A percentile compares a stretch with the other conserved stretches of the same genome.
Evolutionary conservation across 2,888 invertebrate genomes (phyloP).

Genomic region (Drosophila antonietae): DNA sequence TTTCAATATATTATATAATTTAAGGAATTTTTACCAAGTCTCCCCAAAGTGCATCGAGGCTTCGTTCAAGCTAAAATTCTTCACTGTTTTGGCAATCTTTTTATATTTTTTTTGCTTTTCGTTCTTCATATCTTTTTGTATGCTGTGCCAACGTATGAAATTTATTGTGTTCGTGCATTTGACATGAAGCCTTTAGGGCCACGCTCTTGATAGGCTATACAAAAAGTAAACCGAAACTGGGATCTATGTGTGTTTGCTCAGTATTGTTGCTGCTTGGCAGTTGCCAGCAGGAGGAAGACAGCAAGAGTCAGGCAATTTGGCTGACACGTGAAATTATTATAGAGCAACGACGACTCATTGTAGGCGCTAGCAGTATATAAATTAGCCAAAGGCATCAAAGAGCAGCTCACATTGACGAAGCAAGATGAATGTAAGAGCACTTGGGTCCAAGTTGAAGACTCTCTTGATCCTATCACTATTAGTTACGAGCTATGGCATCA

Average conservation of each 20-base stretch:
- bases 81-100: background rate
- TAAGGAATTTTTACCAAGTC: background rate
- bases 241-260: constrained; percentile 27
- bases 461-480: constrained; percentile 3
- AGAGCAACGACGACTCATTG: constrained; percentile 37
- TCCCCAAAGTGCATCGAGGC: background rate
- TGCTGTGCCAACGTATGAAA: constrained; percentile 53
- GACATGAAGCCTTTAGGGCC: constrained; percentile 70
- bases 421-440: constrained; percentile 30
- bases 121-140: constrained; percentile 24
- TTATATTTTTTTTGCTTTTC: constrained; percentile 6
- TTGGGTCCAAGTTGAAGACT: background rate
- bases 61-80: background rate
- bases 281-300: constrained; percentile 26
- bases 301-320: constrained; percentile 35
- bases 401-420: constrained; percentile 23
- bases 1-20: too few relatives aligned
- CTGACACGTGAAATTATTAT: constrained; percentile 49
- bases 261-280: constrained; percentile 7
- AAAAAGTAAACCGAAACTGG: constrained; percentile 24
- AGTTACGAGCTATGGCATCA: constrained; percentile 2
- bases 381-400: constrained; percentile 37
- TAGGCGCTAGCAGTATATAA: constrained; percentile 43
- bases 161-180: constrained; percentile 72
- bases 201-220: constrained; percentile 56